Evolutionary conservation across 53 echinoderm and acorn worm species (phyloP).

Genomic region (Hippasteria phrygiana): DNA sequence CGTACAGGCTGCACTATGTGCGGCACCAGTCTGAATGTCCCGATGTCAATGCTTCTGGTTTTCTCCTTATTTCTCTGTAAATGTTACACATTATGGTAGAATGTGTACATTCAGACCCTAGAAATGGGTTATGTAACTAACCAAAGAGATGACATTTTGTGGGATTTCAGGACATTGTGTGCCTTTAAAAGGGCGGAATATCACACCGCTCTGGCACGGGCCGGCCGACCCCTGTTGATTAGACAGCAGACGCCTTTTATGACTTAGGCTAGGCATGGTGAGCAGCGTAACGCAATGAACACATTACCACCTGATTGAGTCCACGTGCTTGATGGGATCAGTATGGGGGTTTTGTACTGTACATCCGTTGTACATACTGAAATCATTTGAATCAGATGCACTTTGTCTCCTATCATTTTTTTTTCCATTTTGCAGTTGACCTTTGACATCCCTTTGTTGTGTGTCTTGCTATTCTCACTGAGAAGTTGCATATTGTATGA

Average conservation of each 20-base stretch:
- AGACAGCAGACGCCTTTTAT: constrained; percentile 28
- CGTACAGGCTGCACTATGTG: too few species aligned
- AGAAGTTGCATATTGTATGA: too few species aligned
- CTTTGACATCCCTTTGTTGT: background rate
- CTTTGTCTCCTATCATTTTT: background rate
- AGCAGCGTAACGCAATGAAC: background rate
- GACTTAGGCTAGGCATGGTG: constrained; percentile 1
- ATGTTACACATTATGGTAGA: too few species aligned
- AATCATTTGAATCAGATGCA: background rate
- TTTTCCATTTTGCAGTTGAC: background rate
- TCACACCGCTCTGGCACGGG: constrained; percentile 14
- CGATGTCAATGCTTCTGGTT: too few species aligned
- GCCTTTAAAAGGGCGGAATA: too few species aligned
- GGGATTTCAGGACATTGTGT: too few species aligned
- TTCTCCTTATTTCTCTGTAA: too few species aligned
- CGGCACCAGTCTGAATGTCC: too few species aligned
- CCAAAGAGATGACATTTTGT: too few species aligned
- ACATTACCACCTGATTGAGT: constrained; percentile 3
- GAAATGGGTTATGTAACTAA: too few species aligned
- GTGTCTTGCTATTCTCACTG: too few species aligned
- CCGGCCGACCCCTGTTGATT: constrained; percentile 45
- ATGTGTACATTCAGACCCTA: too few species aligned
- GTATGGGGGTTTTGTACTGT: background rate
- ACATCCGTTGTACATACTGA: background rate
- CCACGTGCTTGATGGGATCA: constrained; percentile 44